Percentiles rank a stretch among this genome's conserved stretches.
These are phyloP conservation scores for Theristicus caerulescens DNA, from an alignment of 2,113 vertebrate species.

Conservation along the genomic window DNA sequence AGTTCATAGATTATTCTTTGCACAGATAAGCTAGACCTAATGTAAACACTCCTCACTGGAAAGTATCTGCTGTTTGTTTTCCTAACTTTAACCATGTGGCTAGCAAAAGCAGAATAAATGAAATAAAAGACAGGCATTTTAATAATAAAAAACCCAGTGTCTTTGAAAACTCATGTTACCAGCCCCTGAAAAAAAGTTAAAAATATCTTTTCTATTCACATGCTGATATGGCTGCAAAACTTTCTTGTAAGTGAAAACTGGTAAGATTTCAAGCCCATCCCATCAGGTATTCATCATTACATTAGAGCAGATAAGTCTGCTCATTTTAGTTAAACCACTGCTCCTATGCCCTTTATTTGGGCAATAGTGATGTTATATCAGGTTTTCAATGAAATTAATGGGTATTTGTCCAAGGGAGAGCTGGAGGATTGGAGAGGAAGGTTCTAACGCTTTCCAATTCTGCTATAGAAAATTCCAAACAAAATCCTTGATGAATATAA, in stretches of 20 bases:
- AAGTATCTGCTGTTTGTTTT: constrained; percentile 63
- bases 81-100: constrained; percentile 55
- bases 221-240: not conserved
- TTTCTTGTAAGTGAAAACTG: not conserved
- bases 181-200: not conserved
- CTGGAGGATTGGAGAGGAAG: not conserved
- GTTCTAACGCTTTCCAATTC: not conserved
- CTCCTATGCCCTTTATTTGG: not conserved
- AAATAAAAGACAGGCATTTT: constrained; percentile 6
- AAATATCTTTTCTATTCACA: not conserved
- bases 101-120: constrained; percentile 38
- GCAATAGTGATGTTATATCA: not conserved
- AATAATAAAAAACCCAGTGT: not conserved
- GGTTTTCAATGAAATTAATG: not conserved
- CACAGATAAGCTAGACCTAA: constrained; percentile 64
- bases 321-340: not conserved
- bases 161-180: not conserved
- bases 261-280: not conserved
- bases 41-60: constrained; percentile 56
- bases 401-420: not conserved
- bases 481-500: not conserved
- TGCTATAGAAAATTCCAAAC: not conserved
- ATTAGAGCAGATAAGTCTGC: not conserved
- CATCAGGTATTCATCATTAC: not conserved
- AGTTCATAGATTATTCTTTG: constrained; percentile 71